Evolutionary conservation across 2,888 invertebrate genomes (phyloP).

Genomic region (Chymomyza procnemis): DNA sequence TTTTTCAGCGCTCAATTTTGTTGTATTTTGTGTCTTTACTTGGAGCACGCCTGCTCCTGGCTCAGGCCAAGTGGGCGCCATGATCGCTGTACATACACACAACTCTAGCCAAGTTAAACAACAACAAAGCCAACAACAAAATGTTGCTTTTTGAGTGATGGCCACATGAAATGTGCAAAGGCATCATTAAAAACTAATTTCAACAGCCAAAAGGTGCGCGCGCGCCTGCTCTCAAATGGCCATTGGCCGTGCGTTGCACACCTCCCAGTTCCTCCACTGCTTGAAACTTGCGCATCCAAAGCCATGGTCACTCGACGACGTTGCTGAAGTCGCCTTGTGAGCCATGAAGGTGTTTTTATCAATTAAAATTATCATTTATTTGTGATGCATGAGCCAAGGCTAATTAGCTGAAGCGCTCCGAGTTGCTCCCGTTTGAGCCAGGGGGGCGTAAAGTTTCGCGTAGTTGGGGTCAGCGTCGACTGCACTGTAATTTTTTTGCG

Average conservation of each 20-base stretch:
- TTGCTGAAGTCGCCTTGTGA: conserved; percentile 33
- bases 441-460: not conserved
- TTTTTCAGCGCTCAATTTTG: conserved; percentile 59
- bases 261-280: conserved; percentile 5
- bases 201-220: conserved; percentile 39
- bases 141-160: conserved; percentile 45
- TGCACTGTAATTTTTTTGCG: not conserved
- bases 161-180: conserved; percentile 62
- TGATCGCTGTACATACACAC: not conserved
- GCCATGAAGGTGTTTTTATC: conserved; percentile 65
- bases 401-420: not conserved
- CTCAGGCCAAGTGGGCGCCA: conserved; percentile 21
- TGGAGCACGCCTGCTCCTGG: conserved; percentile 10
- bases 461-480: not conserved
- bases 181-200: conserved; percentile 71
- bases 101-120: not conserved
- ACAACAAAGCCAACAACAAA: not conserved
- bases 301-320: not conserved
- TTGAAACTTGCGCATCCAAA: not conserved
- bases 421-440: not conserved
- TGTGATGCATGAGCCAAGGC: conserved; percentile 34
- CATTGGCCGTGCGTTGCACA: conserved; percentile 36
- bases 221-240: conserved; percentile 56
- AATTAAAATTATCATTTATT: conserved; percentile 69
- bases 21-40: conserved; percentile 16